phyloP scores from a whole-genome alignment of 2,888 invertebrate species.

The Aphodius granarius region DNA sequence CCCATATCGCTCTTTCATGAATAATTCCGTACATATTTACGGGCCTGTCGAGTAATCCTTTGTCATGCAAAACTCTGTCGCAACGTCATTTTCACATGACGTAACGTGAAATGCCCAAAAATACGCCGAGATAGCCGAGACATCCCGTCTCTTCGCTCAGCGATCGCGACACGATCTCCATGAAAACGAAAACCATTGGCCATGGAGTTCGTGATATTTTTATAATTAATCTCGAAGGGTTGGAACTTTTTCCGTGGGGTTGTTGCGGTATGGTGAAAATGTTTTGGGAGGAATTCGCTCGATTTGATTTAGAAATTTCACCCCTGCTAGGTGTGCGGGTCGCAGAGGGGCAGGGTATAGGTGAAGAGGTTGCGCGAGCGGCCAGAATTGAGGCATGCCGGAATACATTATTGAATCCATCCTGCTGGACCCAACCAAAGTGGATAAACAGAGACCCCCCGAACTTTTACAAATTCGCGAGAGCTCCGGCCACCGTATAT shows the following conservation, averaged over 20 bases:
- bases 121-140: constrained; percentile 46
- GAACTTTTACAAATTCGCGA: constrained; percentile 42
- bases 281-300: constrained; percentile 7
- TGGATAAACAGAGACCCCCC: constrained; percentile 42
- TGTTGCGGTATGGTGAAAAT: background rate
- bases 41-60: constrained; percentile 56
- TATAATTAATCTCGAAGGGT: background rate
- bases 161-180: constrained; percentile 23
- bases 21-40: constrained; percentile 57
- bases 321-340: constrained; percentile 20
- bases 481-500: constrained; percentile 27
- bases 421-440: constrained; percentile 31
- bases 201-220: constrained; percentile 28
- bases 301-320: constrained; percentile 34
- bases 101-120: constrained; percentile 44
- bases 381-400: constrained; percentile 19
- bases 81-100: constrained; percentile 55
- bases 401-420: constrained; percentile 35
- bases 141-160: constrained; percentile 37
- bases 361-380: constrained; percentile 3
- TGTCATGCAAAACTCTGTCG: constrained; percentile 57
- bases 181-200: constrained; percentile 27
- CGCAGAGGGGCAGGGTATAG: background rate
- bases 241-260: too few species aligned
- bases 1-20: constrained; percentile 55